These are phyloP conservation scores for Spheniscus mendiculus DNA, from an alignment of 2,113 vertebrate genomes.

Conservation along the genomic window DNA sequence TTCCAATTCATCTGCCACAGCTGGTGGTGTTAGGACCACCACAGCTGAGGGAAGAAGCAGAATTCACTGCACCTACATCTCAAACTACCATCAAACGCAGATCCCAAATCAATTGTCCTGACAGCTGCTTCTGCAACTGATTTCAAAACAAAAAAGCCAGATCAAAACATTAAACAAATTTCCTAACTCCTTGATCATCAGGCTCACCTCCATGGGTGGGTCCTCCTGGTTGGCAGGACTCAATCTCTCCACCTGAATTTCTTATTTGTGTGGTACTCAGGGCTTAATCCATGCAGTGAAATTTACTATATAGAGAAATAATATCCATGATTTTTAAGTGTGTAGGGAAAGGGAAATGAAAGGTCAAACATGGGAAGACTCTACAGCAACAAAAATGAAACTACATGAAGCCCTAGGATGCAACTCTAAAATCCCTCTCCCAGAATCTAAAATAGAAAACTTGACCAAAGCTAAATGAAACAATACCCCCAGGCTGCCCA, in stretches of 20 bases:
- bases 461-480: background rate
- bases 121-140: background rate
- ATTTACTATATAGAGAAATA: background rate
- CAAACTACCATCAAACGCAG: background rate
- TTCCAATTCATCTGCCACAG: background rate
- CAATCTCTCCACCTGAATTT: background rate
- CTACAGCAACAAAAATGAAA: background rate
- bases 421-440: background rate
- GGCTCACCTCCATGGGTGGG: accelerated
- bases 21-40: background rate
- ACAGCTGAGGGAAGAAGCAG: accelerated
- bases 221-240: background rate
- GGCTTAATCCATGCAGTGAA: background rate
- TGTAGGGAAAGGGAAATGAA: background rate
- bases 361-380: background rate
- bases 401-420: background rate
- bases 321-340: background rate
- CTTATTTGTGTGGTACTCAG: background rate
- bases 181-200: background rate
- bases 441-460: background rate
- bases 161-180: background rate
- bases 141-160: background rate
- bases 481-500: background rate
- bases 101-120: background rate
- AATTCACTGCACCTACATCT: accelerated